Base-by-base conservation (phyloP, 1,140 invertebrate genomes). In the Idris sp. region DNA sequence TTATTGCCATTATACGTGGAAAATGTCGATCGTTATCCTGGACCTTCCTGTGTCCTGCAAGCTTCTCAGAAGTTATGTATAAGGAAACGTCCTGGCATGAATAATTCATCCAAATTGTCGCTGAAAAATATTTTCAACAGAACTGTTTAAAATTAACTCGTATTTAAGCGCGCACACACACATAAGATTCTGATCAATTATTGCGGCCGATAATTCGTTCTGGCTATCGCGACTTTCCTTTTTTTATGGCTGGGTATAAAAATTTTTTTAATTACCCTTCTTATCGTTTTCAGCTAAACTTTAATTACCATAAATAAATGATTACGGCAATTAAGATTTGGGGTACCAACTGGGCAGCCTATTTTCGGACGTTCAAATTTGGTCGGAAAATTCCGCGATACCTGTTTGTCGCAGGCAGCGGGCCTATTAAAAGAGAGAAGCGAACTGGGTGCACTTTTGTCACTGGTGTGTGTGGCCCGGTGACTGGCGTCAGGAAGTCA, bases 1-100 rank as follows among this genome's bases (percentile, higher is more conserved):
- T n/a, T n/a, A n/a, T n/a, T n/a, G n/a, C n/a, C n/a, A n/a, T n/a
- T n/a, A n/a, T n/a, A 35, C 69, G 51, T 74, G 61, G 71, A 69
- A 76, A 72, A 73, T 51, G 71, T 35, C 25, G 65, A 86, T 86
- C 76, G 76, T 84, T 86, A 86, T 86, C 86, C 62, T n/a, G 51
- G 44, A 79, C 84, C 85, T 86, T 86, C 85, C 84, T 86, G 86
- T 84, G 85, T 86, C 84, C 85, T 86, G 82, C 81, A 79, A 84
- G 81, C 81, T 87, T 86, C 84, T 83, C 75, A 86, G 84, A 86
- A 87, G 84, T 76, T 79, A 74, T 79, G 82, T 84, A 84, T 83
- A 84, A 86, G 84, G 86, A 87, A 87, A 87, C 79, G 78, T 54
- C n/a, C 77, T 81, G 78, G 72, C 83, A 87, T 87, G 86, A 86